Base-by-base conservation (phyloP, 1,140 invertebrate genomes). In the Drosophila varians region DNA sequence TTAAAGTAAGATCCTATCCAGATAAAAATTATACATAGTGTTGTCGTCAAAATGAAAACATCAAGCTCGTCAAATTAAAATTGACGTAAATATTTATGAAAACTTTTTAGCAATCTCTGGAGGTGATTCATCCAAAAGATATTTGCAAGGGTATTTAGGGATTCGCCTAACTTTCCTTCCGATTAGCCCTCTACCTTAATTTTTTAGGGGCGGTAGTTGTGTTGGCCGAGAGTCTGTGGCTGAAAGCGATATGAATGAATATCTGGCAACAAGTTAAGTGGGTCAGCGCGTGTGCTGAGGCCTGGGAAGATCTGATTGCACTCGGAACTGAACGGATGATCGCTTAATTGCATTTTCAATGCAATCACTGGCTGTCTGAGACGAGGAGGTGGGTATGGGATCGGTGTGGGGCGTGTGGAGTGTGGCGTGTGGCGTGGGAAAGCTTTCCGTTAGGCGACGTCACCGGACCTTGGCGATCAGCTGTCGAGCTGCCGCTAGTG, bases 401-500 rank as follows among this genome's bases (percentile, higher is more conserved):
- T 4, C n/a, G 38, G 11, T 7, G 38, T 9, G 38, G 16, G 38
- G 38, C n/a, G 38, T 9, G 16, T n/a, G 16, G 38, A n/a, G 38
- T 9, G 38, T 7, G 38, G 38, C n/a, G 38, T 9, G 16, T n/a
- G 16, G 38, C 14, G 16, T 16, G 69, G 47, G 48, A 75, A 74
- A 84, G 79, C 80, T 86, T 84, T 79, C 79, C 75, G 79, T 84
- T 84, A 84, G 80, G 70, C 68, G 34, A 62, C 62, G 55, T 68
- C 64, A 68, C 64, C 62, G 60, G 45, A 87, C 80, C 80, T 84
- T 84, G 80, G 62, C 73, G 77, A 74, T 73, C 70, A 74, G 55
- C 62, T 74, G 70, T 45, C 38, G 46, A 52, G 52, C 55, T 14
- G 54, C 46, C 19, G 56, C 54, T 46, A 86, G 72, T 84, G 78